A percentile compares a stretch with the other conserved stretches of the same genome.
These are phyloP conservation scores for Hydropsyche betteni DNA, from an alignment of 2,888 invertebrate genomes.

Conservation along the genomic window DNA sequence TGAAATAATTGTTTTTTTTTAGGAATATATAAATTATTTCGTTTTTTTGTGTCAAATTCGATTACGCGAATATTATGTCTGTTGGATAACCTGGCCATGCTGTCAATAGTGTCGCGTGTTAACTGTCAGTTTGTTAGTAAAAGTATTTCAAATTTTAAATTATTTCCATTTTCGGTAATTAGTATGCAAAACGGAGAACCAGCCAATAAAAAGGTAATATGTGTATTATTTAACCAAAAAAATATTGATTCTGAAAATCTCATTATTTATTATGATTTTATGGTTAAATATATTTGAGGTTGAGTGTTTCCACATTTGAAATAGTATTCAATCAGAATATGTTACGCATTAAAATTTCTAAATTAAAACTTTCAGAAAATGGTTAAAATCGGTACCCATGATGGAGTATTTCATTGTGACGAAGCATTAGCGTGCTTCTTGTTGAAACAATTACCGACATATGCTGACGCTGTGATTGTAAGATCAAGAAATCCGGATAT, in stretches of 20 bases:
- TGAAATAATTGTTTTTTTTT: no score
- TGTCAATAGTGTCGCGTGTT: constrained; percentile 3
- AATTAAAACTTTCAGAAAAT: constrained; percentile 20
- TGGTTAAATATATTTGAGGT: no score
- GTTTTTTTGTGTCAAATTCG: no score
- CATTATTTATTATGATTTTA: no score
- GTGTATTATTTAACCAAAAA: no score
- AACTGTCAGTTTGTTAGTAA: background rate
- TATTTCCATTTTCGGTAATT: background rate
- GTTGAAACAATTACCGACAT: constrained; percentile 83
- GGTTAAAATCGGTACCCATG: constrained; percentile 75
- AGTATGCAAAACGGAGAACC: constrained; percentile 34
- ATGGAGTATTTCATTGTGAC: constrained; percentile 92
- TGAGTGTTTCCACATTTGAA: no score
- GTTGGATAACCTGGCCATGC: background rate
- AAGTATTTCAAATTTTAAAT: background rate
- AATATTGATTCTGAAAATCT: no score
- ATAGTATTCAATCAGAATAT: no score
- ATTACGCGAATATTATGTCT: no score
- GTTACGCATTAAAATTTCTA: no score
- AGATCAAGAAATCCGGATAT: constrained; percentile 70
- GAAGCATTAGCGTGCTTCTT: constrained; percentile 95
- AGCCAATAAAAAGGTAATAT: constrained; percentile 13
- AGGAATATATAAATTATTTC: no score
- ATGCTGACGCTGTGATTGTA: constrained; percentile 81